These are phyloP conservation scores for Tragelaphus buxtoni DNA, from an alignment of 2,113 vertebrate genomes.

Conservation along the genomic window DNA sequence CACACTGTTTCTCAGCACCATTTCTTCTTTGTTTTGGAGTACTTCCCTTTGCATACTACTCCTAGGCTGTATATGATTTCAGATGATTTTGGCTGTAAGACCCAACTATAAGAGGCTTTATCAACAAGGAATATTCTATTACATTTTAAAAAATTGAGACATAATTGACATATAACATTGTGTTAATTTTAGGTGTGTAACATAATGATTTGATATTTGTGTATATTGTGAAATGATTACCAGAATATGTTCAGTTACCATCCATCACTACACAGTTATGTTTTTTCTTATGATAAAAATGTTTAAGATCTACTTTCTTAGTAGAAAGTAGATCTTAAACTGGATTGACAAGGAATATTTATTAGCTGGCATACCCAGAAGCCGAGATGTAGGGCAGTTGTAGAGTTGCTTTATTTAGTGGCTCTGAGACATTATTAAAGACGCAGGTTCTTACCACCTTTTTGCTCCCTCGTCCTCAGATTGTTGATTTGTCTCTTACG, in stretches of 20 bases:
- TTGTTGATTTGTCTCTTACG: background rate
- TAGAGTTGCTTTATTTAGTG: background rate
- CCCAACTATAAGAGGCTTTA: background rate
- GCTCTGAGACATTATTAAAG: background rate
- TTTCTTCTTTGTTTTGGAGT: background rate
- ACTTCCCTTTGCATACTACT: background rate
- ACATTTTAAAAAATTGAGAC: background rate
- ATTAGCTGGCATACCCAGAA: background rate
- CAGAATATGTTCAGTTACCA: background rate
- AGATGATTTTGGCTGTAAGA: background rate
- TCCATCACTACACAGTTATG: background rate
- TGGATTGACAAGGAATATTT: background rate
- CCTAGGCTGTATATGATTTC: background rate
- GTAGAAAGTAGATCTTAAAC: no score
- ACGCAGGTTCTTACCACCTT: background rate
- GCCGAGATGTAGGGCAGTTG: background rate
- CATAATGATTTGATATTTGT: background rate
- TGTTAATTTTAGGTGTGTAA: background rate
- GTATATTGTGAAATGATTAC: background rate
- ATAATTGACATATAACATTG: background rate
- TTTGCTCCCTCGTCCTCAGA: background rate
- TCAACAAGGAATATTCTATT: background rate
- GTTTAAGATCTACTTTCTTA: background rate
- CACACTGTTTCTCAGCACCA: background rate
- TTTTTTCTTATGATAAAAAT: background rate